Evolutionary conservation across 2,113 vertebrate species (phyloP).

Genomic region (Cottus gobio): DNA sequence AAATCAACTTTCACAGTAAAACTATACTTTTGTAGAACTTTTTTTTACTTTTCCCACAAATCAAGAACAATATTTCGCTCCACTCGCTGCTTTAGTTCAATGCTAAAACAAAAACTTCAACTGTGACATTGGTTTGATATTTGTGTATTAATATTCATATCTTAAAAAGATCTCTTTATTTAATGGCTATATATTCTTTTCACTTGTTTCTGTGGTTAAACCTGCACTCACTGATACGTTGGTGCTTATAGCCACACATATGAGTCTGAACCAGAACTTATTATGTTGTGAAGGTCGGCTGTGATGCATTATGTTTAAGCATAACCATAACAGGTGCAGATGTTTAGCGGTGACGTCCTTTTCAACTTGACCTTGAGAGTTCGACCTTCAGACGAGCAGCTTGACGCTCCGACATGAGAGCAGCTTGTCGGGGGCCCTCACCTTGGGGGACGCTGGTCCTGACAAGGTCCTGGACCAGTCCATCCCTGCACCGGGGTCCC

Average conservation of each 20-base stretch:
- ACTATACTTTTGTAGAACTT: not conserved
- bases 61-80: not conserved
- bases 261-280: no score
- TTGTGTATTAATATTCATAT: no score
- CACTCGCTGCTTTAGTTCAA: not conserved
- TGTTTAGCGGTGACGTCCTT: not conserved
- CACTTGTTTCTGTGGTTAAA: not conserved
- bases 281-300: not conserved
- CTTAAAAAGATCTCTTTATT: not conserved
- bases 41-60: no score
- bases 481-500: no score
- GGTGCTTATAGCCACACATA: not conserved
- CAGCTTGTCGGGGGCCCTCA: slow-evolving; percentile 1
- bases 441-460: not conserved
- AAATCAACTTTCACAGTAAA: not conserved
- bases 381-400: not conserved
- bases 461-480: not conserved
- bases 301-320: not conserved
- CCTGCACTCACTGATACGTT: not conserved
- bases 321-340: not conserved
- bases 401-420: not conserved
- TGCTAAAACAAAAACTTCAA: no score
- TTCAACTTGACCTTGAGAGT: not conserved
- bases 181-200: not conserved
- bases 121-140: no score